Conservation (phyloP, 2,888 invertebrate genomes). For the Tinea semifulvella region DNA sequence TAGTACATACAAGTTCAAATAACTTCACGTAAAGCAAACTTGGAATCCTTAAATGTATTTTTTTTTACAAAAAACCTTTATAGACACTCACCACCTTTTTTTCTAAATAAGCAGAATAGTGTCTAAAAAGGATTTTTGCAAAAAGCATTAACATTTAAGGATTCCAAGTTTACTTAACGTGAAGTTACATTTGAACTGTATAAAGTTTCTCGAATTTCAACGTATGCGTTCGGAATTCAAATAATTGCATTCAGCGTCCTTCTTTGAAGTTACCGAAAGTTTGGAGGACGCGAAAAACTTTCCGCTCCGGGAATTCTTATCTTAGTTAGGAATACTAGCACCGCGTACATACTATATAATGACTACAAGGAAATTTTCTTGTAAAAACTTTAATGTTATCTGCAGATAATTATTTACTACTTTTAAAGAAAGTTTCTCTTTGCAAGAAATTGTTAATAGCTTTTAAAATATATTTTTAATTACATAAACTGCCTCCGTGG, state of each 20-base stretch:
- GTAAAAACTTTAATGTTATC: not conserved
- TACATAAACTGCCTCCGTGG: too few relatives aligned
- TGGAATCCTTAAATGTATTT: too few relatives aligned
- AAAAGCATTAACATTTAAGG: conserved; percentile 2
- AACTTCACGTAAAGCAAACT: too few relatives aligned
- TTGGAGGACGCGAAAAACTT: conserved; percentile 7
- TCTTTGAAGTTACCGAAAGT: conserved; percentile 8
- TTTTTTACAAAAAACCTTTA: too few relatives aligned
- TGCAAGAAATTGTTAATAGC: too few relatives aligned
- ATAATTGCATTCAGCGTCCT: conserved; percentile 13
- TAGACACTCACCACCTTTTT: too few relatives aligned
- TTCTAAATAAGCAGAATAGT: too few relatives aligned
- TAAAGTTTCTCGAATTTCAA: conserved; percentile 5
- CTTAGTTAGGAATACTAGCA: conserved; percentile 9
- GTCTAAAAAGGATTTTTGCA: not conserved
- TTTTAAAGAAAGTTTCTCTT: not conserved
- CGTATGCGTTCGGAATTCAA: conserved; percentile 13
- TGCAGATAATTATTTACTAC: not conserved
- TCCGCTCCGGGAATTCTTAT: conserved; percentile 7
- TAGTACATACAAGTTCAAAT: too few relatives aligned
- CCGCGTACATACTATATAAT: not conserved
- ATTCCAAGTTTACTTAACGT: not conserved
- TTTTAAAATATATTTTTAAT: too few relatives aligned
- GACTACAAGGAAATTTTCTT: not conserved
- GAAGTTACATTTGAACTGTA: conserved; percentile 5